Conservation (phyloP, 2,888 invertebrate species). For the Sphaeridia pumilis region DNA sequence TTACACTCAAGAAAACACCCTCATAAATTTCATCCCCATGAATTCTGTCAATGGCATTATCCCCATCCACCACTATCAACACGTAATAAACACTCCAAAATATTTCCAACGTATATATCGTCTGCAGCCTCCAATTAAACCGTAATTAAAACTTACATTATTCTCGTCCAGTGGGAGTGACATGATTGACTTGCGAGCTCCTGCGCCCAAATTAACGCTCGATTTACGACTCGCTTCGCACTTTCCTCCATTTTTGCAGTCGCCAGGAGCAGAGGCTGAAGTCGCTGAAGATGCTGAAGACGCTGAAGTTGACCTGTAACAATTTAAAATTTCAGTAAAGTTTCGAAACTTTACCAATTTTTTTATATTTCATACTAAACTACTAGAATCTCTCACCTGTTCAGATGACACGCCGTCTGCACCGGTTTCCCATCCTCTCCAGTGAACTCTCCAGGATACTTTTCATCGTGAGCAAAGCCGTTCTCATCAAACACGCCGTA, state of each 20-base stretch:
- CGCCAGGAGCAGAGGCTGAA: background rate
- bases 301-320: background rate
- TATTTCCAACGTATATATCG: too few relatives aligned
- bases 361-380: too few relatives aligned
- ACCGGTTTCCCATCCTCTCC: slow-evolving; percentile 31
- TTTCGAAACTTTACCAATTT: background rate
- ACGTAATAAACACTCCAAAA: too few relatives aligned
- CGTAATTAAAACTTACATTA: slow-evolving; percentile 13
- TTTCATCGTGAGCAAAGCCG: slow-evolving; percentile 38
- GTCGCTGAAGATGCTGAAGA: slow-evolving; percentile 1
- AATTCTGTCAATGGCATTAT: too few relatives aligned
- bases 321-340: background rate
- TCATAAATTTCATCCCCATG: too few relatives aligned
- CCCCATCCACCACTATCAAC: too few relatives aligned
- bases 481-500: slow-evolving; percentile 44
- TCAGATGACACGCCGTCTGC: slow-evolving; percentile 34
- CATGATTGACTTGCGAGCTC: slow-evolving; percentile 12
- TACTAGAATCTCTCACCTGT: slow-evolving; percentile 23
- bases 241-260: slow-evolving; percentile 23
- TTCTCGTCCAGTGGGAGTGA: slow-evolving; percentile 18
- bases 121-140: background rate
- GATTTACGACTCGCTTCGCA: slow-evolving; percentile 18
- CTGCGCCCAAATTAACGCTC: slow-evolving; percentile 10
- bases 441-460: slow-evolving; percentile 37
- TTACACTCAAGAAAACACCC: too few relatives aligned